These are phyloP conservation scores for Hyperoplus immaculatus DNA, from an alignment of 2,797 vertebrate genomes.

Conservation along the genomic window DNA sequence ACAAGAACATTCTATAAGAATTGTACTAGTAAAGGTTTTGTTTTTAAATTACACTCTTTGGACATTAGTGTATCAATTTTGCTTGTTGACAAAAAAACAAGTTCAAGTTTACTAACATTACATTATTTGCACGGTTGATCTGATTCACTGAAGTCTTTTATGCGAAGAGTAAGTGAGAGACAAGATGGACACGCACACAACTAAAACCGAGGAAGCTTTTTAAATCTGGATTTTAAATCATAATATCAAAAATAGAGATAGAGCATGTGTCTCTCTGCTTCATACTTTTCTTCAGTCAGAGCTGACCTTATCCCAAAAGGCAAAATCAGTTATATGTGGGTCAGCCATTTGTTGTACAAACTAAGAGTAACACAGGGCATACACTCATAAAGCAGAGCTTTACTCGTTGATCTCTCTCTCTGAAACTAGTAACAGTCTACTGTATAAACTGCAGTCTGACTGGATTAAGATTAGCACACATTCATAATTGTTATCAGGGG, in stretches of 20 bases:
- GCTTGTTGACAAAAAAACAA: too few species aligned
- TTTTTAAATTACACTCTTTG: too few species aligned
- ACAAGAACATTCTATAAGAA: too few species aligned
- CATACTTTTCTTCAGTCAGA: background rate
- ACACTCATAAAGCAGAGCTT: background rate
- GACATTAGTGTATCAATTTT: too few species aligned
- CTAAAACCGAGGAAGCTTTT: background rate
- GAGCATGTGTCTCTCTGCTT: background rate
- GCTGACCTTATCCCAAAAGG: background rate
- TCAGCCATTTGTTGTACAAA: too few species aligned
- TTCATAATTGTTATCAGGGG: background rate
- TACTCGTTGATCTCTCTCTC: background rate
- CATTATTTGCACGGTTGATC: too few species aligned
- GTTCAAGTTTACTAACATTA: too few species aligned
- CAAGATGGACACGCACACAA: background rate
- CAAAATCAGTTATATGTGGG: too few species aligned
- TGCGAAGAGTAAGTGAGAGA: slow-evolving; percentile 8
- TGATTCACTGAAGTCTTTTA: background rate
- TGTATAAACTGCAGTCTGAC: background rate
- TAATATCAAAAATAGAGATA: background rate
- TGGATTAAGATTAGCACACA: background rate
- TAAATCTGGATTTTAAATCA: background rate
- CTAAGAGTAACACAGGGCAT: too few species aligned
- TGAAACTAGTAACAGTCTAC: too few species aligned
- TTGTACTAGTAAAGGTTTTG: too few species aligned